These are phyloP conservation scores for Agrochola lota DNA, from an alignment of 2,888 invertebrate genomes.

Conservation along the genomic window DNA sequence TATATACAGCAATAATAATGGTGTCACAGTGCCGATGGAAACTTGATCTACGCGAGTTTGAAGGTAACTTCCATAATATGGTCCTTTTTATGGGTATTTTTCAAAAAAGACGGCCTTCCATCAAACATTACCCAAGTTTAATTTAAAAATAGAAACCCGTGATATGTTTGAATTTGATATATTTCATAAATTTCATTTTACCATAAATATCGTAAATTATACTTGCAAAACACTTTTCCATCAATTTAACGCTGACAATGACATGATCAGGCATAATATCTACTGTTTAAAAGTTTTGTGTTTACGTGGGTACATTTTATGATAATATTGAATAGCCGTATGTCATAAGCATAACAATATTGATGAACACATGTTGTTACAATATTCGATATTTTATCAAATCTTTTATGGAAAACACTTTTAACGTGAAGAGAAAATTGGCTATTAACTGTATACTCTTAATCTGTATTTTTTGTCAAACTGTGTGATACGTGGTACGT, in stretches of 20 bases:
- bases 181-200: conserved; percentile 31
- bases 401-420: background rate
- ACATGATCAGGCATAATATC: conserved; percentile 13
- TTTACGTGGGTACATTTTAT: conserved; percentile 9
- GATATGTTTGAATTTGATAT: conserved; percentile 20
- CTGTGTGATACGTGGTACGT: background rate
- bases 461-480: background rate
- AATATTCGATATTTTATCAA: background rate
- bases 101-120: background rate
- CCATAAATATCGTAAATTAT: conserved; percentile 47
- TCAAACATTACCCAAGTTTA: background rate
- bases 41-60: background rate
- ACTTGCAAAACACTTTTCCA: conserved; percentile 45
- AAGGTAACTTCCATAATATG: background rate
- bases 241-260: conserved; percentile 38
- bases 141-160: background rate
- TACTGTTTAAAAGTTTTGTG: conserved; percentile 30
- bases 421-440: background rate
- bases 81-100: background rate
- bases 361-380: background rate
- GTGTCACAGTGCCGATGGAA: background rate
- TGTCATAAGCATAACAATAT: background rate
- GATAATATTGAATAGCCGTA: conserved; percentile 10
- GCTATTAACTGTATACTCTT: background rate
- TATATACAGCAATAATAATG: background rate